Conservation (phyloP, 1,140 invertebrate genomes). For the Atta cephalotes region DNA sequence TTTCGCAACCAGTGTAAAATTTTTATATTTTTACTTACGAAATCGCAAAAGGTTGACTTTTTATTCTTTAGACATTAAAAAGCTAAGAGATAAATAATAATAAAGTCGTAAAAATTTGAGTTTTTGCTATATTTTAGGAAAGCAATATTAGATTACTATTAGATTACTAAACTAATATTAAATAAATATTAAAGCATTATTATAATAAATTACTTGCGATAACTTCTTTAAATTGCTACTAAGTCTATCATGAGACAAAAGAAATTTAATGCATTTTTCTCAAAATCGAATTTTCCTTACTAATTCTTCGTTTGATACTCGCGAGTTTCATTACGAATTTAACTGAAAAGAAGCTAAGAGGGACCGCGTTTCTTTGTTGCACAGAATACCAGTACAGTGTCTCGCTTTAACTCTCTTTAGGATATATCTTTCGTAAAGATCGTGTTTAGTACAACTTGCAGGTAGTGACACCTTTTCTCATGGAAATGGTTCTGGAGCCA, state of each 20-base stretch:
- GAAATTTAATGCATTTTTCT: constrained; percentile 3
- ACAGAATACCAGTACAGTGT: neutral
- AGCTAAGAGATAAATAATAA: neutral
- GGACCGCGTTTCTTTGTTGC: constrained; percentile 46
- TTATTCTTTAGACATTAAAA: neutral
- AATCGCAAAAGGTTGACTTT: neutral
- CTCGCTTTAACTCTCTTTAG: constrained; percentile 53
- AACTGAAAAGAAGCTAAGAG: neutral
- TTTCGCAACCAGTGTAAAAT: constrained; percentile 17
- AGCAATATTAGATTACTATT: neutral
- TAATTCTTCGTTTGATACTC: neutral
- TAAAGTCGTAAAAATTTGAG: neutral
- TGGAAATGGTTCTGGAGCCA: constrained; percentile 63
- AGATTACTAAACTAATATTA: too few species aligned
- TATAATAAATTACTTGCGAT: neutral
- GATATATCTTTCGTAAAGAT: constrained; percentile 25
- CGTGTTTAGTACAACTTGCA: constrained; percentile 21
- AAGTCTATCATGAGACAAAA: neutral
- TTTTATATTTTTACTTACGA: neutral
- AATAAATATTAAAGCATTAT: too few species aligned
- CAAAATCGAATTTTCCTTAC: neutral
- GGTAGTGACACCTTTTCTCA: constrained; percentile 69
- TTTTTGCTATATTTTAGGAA: neutral
- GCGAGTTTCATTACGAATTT: constrained; percentile 4
- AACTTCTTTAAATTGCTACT: neutral